Conservation (phyloP, 2,113 vertebrate species). For the Neotoma lepida region DNA sequence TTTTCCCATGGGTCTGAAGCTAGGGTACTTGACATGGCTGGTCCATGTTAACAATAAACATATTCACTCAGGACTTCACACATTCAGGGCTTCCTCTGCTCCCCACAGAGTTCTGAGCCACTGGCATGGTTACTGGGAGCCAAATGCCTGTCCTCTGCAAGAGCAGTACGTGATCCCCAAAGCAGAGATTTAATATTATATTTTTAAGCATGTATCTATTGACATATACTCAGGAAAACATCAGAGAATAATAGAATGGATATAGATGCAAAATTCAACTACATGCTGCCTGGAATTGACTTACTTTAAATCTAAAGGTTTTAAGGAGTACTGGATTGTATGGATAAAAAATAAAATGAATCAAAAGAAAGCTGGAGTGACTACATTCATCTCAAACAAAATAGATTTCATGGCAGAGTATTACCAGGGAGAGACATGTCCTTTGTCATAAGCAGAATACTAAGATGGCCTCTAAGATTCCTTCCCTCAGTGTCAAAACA, state of each 20-base stretch:
- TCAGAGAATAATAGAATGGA: neutral
- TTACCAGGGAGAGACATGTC: neutral
- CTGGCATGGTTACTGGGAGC: neutral
- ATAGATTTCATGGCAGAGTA: neutral
- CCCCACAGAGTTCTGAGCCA: neutral
- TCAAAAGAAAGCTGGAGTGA: neutral
- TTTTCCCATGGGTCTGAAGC: neutral
- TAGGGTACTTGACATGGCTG: neutral
- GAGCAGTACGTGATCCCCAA: neutral
- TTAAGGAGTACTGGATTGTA: neutral
- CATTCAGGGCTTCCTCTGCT: neutral
- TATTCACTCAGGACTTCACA: neutral
- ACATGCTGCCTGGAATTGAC: neutral
- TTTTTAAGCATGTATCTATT: neutral
- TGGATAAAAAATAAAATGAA: neutral
- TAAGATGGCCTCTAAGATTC: neutral
- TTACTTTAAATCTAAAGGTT: neutral
- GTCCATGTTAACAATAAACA: neutral
- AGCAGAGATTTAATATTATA: neutral
- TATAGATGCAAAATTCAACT: neutral
- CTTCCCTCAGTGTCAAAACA: neutral
- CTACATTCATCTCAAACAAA: neutral
- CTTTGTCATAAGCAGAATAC: neutral
- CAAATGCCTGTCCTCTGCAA: neutral
- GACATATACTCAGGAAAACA: neutral